Percentiles rank a stretch among this genome's conserved stretches.
Evolutionary conservation across 2,113 vertebrate genomes (phyloP).

Genomic region (Saimiri boliviensis): DNA sequence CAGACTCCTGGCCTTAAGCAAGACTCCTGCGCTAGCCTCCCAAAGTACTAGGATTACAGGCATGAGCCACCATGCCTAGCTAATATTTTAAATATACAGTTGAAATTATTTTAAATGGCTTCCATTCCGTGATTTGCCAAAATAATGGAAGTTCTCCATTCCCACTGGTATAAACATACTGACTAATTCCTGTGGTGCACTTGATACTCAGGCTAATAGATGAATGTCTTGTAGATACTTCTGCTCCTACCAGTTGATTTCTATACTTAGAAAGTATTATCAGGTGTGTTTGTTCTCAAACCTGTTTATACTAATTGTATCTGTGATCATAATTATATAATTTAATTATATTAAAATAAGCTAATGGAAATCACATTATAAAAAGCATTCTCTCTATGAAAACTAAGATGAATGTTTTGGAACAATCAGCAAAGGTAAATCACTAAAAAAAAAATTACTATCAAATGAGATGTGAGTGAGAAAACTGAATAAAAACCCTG

Average conservation of each 20-base stretch:
- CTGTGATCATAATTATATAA: background rate
- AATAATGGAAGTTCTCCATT: background rate
- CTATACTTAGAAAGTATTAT: background rate
- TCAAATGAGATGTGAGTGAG: background rate
- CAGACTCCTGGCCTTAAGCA: too few species aligned
- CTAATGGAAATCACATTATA: background rate
- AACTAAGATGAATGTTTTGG: constrained; percentile 5
- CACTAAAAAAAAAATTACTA: background rate
- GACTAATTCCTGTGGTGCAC: background rate
- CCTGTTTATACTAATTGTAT: background rate
- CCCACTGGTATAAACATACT: background rate
- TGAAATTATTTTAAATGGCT: constrained; percentile 24
- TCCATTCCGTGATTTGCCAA: background rate
- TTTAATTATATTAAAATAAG: constrained; percentile 19
- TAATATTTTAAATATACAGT: background rate
- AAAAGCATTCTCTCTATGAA: background rate
- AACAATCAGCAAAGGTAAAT: background rate
- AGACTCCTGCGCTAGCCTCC: too few species aligned
- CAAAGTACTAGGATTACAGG: too few species aligned
- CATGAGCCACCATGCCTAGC: too few species aligned
- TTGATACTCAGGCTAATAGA: background rate
- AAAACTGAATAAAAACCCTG: background rate
- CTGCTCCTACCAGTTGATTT: background rate
- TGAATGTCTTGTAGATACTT: background rate
- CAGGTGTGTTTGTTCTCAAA: background rate